Conservation (phyloP, 2,797 vertebrate genomes). For the Sebastes glaucus region DNA sequence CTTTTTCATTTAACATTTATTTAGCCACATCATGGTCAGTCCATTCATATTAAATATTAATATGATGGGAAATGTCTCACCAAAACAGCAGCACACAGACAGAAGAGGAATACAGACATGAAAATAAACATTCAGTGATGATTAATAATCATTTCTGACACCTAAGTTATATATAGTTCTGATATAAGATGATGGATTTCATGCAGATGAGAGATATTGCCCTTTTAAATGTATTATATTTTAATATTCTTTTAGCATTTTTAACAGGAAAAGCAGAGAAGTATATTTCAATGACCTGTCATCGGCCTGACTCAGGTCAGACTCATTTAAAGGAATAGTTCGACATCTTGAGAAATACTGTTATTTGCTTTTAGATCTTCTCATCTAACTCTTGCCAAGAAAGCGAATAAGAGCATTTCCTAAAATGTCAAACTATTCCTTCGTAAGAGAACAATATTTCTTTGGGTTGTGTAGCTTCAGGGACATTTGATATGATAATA, state of each 20-base stretch:
- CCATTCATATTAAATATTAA: conserved; percentile 32
- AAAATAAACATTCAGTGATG: neutral
- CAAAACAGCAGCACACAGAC: neutral
- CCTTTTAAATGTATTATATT: neutral
- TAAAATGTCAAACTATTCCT: neutral
- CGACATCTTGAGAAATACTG: neutral
- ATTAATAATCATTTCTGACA: neutral
- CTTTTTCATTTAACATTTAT: conserved; percentile 38
- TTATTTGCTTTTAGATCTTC: neutral
- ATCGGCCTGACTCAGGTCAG: neutral
- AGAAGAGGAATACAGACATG: neutral
- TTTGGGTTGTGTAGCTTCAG: neutral
- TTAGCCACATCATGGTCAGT: neutral
- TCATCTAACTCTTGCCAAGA: neutral
- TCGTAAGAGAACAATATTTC: neutral
- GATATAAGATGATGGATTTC: neutral
- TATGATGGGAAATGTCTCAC: neutral
- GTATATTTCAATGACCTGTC: neutral
- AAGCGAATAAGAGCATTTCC: neutral
- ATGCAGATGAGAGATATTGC: too few relatives aligned
- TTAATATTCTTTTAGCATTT: neutral
- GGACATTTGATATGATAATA: neutral
- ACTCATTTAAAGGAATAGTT: neutral
- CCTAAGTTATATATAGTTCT: neutral
- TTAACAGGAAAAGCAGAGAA: neutral